Base-by-base conservation (phyloP, 2,888 invertebrate species). In the Monochamus alternatus region DNA sequence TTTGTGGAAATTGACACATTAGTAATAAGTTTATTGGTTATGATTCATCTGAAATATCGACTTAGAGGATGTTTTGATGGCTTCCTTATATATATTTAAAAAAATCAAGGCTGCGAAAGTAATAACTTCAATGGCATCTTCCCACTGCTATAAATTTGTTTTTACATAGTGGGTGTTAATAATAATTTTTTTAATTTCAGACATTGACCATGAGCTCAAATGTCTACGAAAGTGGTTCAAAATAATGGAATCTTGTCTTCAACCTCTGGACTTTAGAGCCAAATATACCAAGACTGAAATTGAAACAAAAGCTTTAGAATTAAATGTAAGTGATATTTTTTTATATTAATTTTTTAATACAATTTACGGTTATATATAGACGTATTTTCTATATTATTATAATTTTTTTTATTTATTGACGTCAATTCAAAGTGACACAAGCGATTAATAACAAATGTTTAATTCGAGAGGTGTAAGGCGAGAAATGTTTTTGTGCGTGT, bases 201-300 rank as follows among this genome's bases (percentile, higher is more conserved):
- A 95, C 89, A 92, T 95, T 65, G 93, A 94, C 63, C 93, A 94
- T 84, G 95, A 96, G 89, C 90, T 96, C 66, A 93, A 93, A 75
- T 94, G 94, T 86, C 90, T 97, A 76, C 92, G 95, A 52, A 94
- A 94, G 84, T 97, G 97, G 97, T 91, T 97, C 82, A 94, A 95
- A 84, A 94, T 94, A 83, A 96, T 97, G 93, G 97, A 97, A 89
- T 92, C 92, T 8, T 92, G 94, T 66, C 90, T 97, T 80, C 93
- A 93, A 80, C 94, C 95, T 66, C 91, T 96, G 82, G 91, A 93
- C 78, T 93, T 95, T 75, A 92, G 93, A 59, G 91, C 92, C 77
- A 92, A 92, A 86, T 95, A 94, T 90, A 92, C 93, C 75, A 92
- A 93, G 89, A 91, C 91, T 87, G 95, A 96, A 86, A 90, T 97